phyloP scores from a whole-genome alignment of 1,140 invertebrate species.

The Drosophila ercepeae region DNA sequence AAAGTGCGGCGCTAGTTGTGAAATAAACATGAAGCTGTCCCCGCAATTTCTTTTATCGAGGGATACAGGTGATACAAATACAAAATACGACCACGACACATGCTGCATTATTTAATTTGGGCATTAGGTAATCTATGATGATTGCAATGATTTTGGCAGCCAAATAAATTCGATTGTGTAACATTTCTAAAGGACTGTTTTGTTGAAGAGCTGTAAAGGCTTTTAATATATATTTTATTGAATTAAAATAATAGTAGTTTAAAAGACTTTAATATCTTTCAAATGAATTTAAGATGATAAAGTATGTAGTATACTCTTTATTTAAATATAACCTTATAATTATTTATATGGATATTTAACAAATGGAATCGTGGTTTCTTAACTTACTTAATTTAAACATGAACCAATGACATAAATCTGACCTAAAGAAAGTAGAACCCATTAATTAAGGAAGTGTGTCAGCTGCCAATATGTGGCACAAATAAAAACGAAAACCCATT shows the following conservation, averaged over 20 bases:
- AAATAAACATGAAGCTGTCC: slow-evolving; percentile 55
- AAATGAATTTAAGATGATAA: too few species aligned
- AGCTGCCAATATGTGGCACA: slow-evolving; percentile 46
- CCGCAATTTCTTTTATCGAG: slow-evolving; percentile 61
- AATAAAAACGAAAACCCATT: slow-evolving; percentile 59
- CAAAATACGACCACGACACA: slow-evolving; percentile 45
- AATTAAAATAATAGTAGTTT: too few species aligned
- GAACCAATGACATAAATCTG: background rate
- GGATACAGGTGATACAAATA: slow-evolving; percentile 52
- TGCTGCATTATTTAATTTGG: slow-evolving; percentile 66
- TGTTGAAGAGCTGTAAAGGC: background rate
- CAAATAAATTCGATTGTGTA: slow-evolving; percentile 18
- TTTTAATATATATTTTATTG: too few species aligned
- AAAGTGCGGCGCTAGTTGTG: slow-evolving; percentile 59
- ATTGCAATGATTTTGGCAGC: slow-evolving; percentile 30
- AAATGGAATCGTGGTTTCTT: background rate
- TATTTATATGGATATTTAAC: too few species aligned
- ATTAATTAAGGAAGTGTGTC: slow-evolving; percentile 29
- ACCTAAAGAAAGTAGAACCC: background rate
- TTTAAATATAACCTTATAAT: too few species aligned
- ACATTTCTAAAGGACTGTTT: background rate
- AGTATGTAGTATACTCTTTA: too few species aligned
- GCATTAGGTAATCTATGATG: slow-evolving; percentile 60
- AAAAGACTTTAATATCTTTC: too few species aligned
- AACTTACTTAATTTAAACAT: background rate